Percentiles rank a stretch among this genome's conserved stretches.
Evolutionary conservation across 2,113 vertebrate species (phyloP).

Genomic region (Gambusia holbrooki): DNA sequence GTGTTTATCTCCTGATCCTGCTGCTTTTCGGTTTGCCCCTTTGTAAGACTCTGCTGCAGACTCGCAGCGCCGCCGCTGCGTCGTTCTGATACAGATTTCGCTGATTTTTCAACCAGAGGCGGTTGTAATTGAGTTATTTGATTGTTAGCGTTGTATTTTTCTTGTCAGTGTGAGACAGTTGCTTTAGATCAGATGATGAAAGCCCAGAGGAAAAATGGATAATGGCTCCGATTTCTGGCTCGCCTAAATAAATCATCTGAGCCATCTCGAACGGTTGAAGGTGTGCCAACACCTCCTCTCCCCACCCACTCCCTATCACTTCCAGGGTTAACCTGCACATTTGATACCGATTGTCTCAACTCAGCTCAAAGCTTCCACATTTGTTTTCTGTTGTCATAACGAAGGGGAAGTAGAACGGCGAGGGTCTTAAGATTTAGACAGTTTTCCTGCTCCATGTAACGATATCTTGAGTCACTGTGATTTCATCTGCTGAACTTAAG

Average conservation of each 20-base stretch:
- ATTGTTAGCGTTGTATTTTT: constrained; percentile 62
- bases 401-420: not conserved
- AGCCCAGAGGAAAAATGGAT: constrained; percentile 63
- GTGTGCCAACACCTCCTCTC: not conserved
- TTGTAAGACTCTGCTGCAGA: constrained; percentile 66
- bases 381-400: constrained; percentile 11
- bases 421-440: constrained; percentile 3
- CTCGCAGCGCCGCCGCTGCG: constrained; percentile 9
- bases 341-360: constrained; percentile 46
- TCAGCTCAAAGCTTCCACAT: constrained; percentile 25
- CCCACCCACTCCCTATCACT: constrained; percentile 26
- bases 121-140: constrained; percentile 56
- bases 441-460: not conserved
- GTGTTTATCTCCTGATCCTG: constrained; percentile 61
- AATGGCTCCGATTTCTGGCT: constrained; percentile 23
- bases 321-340: constrained; percentile 21
- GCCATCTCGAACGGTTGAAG: constrained; percentile 22
- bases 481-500: not conserved
- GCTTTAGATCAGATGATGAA: constrained; percentile 63
- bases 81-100: constrained; percentile 44
- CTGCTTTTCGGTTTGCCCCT: constrained; percentile 66
- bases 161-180: constrained; percentile 62
- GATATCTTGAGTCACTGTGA: not conserved
- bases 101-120: constrained; percentile 61
- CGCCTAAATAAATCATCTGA: not conserved